A percentile compares a stretch with the other conserved stretches of the same genome.
These are phyloP conservation scores for Talpa occidentalis DNA, from an alignment of 2,113 vertebrate genomes.

Conservation along the genomic window DNA sequence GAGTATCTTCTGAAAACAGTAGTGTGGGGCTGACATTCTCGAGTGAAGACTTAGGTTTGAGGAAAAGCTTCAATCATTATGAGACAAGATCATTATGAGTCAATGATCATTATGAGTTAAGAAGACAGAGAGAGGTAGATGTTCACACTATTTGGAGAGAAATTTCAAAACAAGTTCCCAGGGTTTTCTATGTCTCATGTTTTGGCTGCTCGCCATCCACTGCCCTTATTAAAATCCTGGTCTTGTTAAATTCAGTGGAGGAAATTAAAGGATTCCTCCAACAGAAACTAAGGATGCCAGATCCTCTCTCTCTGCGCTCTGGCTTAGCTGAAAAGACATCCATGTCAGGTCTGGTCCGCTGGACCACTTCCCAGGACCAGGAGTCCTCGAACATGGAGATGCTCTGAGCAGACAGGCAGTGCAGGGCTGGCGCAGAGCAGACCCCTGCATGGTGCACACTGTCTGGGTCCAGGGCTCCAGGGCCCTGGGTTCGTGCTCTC, in stretches of 20 bases:
- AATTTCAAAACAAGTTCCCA: neutral
- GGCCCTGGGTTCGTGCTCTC: neutral
- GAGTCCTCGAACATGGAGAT: neutral
- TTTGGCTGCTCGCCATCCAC: neutral
- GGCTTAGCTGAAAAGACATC: neutral
- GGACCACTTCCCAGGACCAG: neutral
- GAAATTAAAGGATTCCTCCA: neutral
- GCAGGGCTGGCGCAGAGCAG: too few species aligned
- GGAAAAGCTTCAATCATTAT: neutral
- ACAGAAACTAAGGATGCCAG: neutral
- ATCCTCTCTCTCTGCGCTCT: neutral
- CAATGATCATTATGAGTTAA: too few species aligned
- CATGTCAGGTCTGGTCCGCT: neutral
- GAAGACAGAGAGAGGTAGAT: neutral
- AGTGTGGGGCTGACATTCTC: neutral
- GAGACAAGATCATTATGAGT: neutral
- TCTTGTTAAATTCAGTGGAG: neutral
- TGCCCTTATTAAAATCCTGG: neutral
- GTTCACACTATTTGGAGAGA: neutral
- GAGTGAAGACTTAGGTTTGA: neutral
- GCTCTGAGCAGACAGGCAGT: neutral
- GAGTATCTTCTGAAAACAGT: neutral
- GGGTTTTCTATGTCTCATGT: neutral
- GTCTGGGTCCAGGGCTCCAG: neutral
- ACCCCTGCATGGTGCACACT: fast-evolving